Base-by-base conservation (phyloP, 2,888 invertebrate species). In the Epiblema foenella region DNA sequence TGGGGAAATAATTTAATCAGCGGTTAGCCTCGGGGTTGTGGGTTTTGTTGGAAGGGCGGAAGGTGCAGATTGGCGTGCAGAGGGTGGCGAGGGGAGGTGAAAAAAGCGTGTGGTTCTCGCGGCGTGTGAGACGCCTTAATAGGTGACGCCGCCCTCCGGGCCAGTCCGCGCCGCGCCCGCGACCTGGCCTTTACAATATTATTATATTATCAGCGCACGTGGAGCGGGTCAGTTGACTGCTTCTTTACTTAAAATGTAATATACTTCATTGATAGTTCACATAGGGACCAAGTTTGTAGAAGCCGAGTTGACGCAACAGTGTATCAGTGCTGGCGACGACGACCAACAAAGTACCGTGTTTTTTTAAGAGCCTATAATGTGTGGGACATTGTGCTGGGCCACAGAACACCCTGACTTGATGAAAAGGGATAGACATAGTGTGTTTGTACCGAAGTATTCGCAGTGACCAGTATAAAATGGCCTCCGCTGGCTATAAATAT, bases 1-100 rank as follows among this genome's bases (percentile, higher is more conserved):
- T 90, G 89, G 88, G 83, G 88, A 91, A 91, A 90, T 92, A 90
- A 93, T 92, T 90, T 88, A 91, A 93, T 91, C 86, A 89, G 79
- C 80, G 75, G 71, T 74, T 75, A 74, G 73, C 76, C 79, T 74
- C 63, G 60, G 73, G 67, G 75, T 77, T 83, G 79, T 88, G 76
- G 77, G 76, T 83, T 81, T 77, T 90, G 84, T 74, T 76, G 73
- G 71, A 75, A 75, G 69, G 83, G 33, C 76, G 80, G 85, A 90
- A 79, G 86, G 91, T 86, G 78, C 78, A 79, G 76, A 84, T 78
- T 89, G 70, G 87, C 76, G 77, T 76, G 84, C 63, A 74, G 66
- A 69, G 57, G 58, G 10, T 52, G 64, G 69, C 74, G 75, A 76
- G 79, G 89, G 89, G 90, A 82, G 89, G 86, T 75, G 81, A 87